Percentiles rank a stretch among this genome's conserved stretches.
phyloP scores from a whole-genome alignment of 1,140 invertebrate species.

The Euglossa dilemma region DNA sequence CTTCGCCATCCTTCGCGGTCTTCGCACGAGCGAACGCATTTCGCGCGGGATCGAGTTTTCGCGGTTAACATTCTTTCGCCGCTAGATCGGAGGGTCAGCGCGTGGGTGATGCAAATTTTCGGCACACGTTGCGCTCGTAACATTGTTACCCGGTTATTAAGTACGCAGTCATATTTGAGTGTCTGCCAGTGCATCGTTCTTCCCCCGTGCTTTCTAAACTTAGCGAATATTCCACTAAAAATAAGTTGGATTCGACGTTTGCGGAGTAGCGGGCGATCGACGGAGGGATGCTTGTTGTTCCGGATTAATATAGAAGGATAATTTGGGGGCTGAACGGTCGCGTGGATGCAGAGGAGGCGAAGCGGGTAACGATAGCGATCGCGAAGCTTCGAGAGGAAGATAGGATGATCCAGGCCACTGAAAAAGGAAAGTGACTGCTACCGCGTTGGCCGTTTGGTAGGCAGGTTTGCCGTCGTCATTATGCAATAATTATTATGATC shows the following conservation, averaged over 20 bases:
- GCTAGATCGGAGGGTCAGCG: no score
- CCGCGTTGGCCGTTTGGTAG: conserved; percentile 64
- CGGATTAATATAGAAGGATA: background rate
- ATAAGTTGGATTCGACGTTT: background rate
- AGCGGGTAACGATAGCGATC: conserved; percentile 28
- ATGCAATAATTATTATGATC: conserved; percentile 80
- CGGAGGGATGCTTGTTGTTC: no score
- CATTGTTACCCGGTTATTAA: background rate
- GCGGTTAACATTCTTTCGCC: background rate
- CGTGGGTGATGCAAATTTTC: background rate
- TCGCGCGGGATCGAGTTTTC: background rate
- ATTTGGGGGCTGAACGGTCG: background rate
- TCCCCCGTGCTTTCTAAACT: background rate
- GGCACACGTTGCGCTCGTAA: background rate
- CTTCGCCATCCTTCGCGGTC: background rate
- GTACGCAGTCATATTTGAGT: background rate
- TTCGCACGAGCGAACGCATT: background rate
- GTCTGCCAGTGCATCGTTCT: background rate
- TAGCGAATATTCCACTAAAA: background rate
- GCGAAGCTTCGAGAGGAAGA: conserved; percentile 56
- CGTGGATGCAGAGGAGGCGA: background rate
- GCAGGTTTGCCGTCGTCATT: conserved; percentile 69
- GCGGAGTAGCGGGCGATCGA: no score
- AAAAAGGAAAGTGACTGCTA: conserved; percentile 80
- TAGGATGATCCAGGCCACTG: conserved; percentile 79